Percentiles rank a stretch among this genome's conserved stretches.
Conservation (phyloP, 2,888 invertebrate species). For the Epirrhoe tristata region DNA sequence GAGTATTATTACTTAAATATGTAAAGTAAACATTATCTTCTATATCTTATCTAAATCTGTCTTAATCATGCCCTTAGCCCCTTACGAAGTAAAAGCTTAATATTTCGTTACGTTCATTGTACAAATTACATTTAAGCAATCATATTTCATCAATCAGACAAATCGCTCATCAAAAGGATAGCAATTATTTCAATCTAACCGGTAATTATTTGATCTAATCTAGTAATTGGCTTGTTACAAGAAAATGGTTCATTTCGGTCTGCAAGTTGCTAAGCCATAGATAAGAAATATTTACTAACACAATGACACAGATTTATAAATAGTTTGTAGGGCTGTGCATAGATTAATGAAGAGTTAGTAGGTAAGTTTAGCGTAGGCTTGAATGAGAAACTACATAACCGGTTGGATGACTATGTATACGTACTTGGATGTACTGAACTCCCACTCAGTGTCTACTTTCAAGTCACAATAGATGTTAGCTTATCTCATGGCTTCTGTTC, state of each 20-base stretch:
- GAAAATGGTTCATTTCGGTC: slow-evolving; percentile 58
- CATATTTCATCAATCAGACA: slow-evolving; percentile 35
- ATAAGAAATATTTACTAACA: slow-evolving; percentile 18
- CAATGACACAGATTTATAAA: slow-evolving; percentile 11
- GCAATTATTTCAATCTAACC: slow-evolving; percentile 40
- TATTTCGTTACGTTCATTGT: slow-evolving; percentile 2
- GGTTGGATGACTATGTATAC: slow-evolving; percentile 60
- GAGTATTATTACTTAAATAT: too few relatives aligned
- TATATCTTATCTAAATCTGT: slow-evolving; percentile 7
- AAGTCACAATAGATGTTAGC: slow-evolving; percentile 78
- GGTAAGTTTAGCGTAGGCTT: slow-evolving; percentile 63
- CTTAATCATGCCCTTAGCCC: slow-evolving; percentile 2
- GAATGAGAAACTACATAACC: slow-evolving; percentile 83
- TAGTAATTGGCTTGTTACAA: slow-evolving; percentile 53
- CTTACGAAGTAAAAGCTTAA: slow-evolving; percentile 2
- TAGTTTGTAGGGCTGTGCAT: slow-evolving; percentile 15
- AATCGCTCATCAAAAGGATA: slow-evolving; percentile 37
- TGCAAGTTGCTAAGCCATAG: slow-evolving; percentile 51
- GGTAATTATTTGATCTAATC: slow-evolving; percentile 53
- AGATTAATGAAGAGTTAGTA: slow-evolving; percentile 22
- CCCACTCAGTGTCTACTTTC: slow-evolving; percentile 80
- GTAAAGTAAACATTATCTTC: not conserved
- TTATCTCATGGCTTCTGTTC: slow-evolving; percentile 68
- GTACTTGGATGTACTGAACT: slow-evolving; percentile 42
- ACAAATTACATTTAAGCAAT: slow-evolving; percentile 30